Evolutionary conservation across 1,140 invertebrate species (phyloP).

Genomic region (Euschistus heros): DNA sequence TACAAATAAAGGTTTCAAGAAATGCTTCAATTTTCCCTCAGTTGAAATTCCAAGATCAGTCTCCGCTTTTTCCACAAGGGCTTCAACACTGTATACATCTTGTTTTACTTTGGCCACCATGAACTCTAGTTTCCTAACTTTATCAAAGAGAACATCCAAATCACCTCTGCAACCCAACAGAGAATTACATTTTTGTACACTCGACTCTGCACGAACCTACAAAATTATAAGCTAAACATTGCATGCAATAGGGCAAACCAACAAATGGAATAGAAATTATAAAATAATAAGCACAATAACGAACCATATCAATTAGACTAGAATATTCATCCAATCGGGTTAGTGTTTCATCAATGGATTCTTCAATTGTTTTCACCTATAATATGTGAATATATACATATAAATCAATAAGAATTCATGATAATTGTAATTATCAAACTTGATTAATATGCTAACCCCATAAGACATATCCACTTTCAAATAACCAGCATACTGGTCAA

Average conservation of each 20-base stretch:
- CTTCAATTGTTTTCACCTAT: constrained; percentile 38
- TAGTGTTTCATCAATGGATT: constrained; percentile 42
- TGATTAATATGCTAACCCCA: constrained; percentile 26
- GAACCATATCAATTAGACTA: constrained; percentile 40
- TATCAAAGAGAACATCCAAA: constrained; percentile 36
- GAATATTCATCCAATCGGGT: constrained; percentile 41
- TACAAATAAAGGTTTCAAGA: constrained; percentile 22
- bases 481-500: constrained; percentile 35
- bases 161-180: constrained; percentile 37
- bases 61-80: constrained; percentile 39
- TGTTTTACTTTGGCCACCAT: constrained; percentile 35
- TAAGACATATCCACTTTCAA: constrained; percentile 37
- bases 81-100: constrained; percentile 38
- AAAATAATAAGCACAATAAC: constrained; percentile 30
- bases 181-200: constrained; percentile 32
- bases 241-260: neutral
- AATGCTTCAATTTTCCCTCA: constrained; percentile 13
- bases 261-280: neutral
- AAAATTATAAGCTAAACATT: neutral
- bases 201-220: constrained; percentile 9
- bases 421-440: neutral
- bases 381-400: neutral
- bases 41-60: constrained; percentile 33
- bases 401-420: neutral
- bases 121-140: constrained; percentile 35